Evolutionary conservation across 2,888 invertebrate genomes (phyloP).

Genomic region (Drosophila fulvimacula): DNA sequence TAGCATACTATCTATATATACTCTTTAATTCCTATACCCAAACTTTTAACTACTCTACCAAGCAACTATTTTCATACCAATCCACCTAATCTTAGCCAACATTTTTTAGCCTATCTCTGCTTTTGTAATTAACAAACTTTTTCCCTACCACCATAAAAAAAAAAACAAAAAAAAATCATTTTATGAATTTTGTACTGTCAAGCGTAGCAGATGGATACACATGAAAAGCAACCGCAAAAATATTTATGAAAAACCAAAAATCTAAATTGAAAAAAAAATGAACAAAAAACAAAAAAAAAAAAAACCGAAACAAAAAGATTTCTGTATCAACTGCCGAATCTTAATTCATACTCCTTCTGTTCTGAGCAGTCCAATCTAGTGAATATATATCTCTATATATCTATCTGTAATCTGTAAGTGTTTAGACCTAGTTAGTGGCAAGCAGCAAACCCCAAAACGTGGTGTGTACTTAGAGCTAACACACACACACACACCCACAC

Average conservation of each 20-base stretch:
- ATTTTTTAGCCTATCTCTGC: conserved; percentile 35
- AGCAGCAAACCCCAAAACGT: conserved; percentile 2
- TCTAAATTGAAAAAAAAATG: conserved; percentile 11
- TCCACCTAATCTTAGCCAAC: conserved; percentile 28
- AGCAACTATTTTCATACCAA: conserved; percentile 35
- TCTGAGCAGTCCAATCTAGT: conserved; percentile 74
- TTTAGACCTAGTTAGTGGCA: conserved; percentile 22
- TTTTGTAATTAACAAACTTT: conserved; percentile 48
- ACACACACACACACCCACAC: conserved; percentile 10
- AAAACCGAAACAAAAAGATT: conserved; percentile 69
- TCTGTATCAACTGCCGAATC: conserved; percentile 84
- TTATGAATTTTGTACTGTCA: conserved; percentile 54
- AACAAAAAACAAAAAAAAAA: conserved; percentile 1
- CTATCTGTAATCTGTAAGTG: conserved; percentile 9
- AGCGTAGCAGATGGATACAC: conserved; percentile 61
- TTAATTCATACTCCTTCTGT: conserved; percentile 84
- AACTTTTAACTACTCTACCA: conserved; percentile 23
- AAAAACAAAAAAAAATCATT: conserved; percentile 22
- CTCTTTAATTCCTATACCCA: conserved; percentile 26
- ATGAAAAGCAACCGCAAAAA: conserved; percentile 51
- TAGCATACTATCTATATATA: conserved; percentile 40
- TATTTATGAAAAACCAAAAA: conserved; percentile 22
- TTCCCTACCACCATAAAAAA: conserved; percentile 2
- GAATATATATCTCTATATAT: conserved; percentile 1
- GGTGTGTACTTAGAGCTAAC: conserved; percentile 40